Conservation (phyloP, 2,888 invertebrate species). For the Phaedon cochleariae region DNA sequence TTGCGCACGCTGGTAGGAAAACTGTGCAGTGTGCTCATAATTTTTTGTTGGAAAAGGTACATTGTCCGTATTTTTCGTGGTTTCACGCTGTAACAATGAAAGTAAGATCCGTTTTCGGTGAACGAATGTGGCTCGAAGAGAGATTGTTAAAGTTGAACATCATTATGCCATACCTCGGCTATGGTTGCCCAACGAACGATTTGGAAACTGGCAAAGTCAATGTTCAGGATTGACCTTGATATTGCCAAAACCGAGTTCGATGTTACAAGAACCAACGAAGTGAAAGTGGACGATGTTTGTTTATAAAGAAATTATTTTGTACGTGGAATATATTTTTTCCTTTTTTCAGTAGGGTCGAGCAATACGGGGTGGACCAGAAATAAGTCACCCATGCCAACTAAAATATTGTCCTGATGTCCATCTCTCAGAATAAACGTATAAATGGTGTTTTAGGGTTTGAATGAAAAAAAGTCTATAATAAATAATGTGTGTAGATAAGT, state of each 20-base stretch:
- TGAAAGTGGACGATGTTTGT: constrained; percentile 39
- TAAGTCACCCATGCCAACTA: too few species aligned
- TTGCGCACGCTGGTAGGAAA: too few species aligned
- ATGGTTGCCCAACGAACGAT: constrained; percentile 30
- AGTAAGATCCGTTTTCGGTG: constrained; percentile 8
- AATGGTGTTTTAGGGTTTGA: too few species aligned
- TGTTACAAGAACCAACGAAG: constrained; percentile 44
- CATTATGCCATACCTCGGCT: constrained; percentile 10
- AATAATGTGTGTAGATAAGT: too few species aligned
- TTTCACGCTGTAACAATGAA: constrained; percentile 18
- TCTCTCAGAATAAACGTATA: too few species aligned
- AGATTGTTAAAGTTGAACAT: constrained; percentile 18
- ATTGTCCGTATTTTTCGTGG: too few species aligned
- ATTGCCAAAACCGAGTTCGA: constrained; percentile 51
- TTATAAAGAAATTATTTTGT: constrained; percentile 12
- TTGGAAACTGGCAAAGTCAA: constrained; percentile 50
- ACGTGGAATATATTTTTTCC: neutral
- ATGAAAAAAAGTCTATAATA: too few species aligned
- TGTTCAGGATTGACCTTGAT: constrained; percentile 53
- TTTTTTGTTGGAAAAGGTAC: too few species aligned
- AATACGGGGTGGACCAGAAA: too few species aligned
- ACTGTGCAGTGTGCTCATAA: too few species aligned
- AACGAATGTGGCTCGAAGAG: neutral
- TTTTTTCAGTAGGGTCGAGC: too few species aligned
- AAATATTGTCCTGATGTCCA: too few species aligned